These are phyloP conservation scores for Pilophorus perplexus DNA, from an alignment of 2,888 invertebrate genomes.

Conservation along the genomic window DNA sequence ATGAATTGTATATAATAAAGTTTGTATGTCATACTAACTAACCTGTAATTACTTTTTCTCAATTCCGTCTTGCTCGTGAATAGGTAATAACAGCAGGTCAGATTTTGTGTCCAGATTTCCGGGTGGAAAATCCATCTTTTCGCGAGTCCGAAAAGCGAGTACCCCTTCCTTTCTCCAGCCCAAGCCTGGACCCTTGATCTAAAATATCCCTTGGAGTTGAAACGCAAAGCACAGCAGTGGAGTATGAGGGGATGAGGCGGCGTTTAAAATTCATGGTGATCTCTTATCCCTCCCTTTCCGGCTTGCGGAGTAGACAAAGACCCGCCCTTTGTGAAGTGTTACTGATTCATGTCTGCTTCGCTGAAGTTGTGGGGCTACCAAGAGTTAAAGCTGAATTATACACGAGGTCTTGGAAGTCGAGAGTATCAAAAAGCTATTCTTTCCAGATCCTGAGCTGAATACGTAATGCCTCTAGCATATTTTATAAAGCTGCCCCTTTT, in stretches of 20 bases:
- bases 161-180: no score
- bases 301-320: not conserved
- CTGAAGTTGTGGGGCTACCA: slow-evolving; percentile 1
- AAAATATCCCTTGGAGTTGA: slow-evolving; percentile 13
- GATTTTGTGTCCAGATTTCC: no score
- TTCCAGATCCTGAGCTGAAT: slow-evolving; percentile 10
- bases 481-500: slow-evolving; percentile 10
- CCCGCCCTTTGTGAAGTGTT: not conserved
- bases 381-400: slow-evolving; percentile 20
- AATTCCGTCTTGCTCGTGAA: no score
- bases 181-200: no score
- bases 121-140: no score
- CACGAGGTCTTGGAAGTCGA: slow-evolving; percentile 8
- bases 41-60: no score
- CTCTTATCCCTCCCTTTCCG: slow-evolving; percentile 6
- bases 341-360: slow-evolving; percentile 12
- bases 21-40: no score
- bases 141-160: no score
- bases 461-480: not conserved
- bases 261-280: slow-evolving; percentile 14
- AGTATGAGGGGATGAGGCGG: no score
- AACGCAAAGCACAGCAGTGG: no score
- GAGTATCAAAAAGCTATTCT: slow-evolving; percentile 12
- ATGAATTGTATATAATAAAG: no score
- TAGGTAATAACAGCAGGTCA: no score